Evolutionary conservation across 2,797 vertebrate genomes (phyloP), one percentile per base, ranked within the genome.

Genomic region (Heteromormyrus szaboi): DNA sequence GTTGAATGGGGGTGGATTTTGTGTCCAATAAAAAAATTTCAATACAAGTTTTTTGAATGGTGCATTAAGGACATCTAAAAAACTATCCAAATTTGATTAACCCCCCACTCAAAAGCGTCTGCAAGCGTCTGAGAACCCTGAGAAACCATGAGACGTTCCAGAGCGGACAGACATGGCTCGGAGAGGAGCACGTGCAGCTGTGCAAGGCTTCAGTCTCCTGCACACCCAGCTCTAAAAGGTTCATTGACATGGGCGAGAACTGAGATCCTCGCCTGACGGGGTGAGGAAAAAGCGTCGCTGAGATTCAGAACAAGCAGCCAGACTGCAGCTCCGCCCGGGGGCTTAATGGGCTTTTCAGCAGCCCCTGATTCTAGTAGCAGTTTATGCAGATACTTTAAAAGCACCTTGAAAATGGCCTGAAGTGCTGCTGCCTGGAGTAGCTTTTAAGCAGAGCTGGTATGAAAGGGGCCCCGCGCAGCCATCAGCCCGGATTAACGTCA

Each of bases 151-250:
- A 84, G n/a, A 5, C 9, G 33, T 12, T 3, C 12, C 68, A 7
- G 68, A 37, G 68, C 5, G 29, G 4, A 76, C 33, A 76, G 68
- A 41, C 7, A 1, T 4, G 25, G 14, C 22, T 11, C 3, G 0
- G 0, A 11, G 29, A 68, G 3, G 62, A 25, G 1, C 11, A 4
- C 1, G 22, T 11, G 8, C 2, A 9, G 25, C 22, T 9, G 7
- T 0, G 22, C 0, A 0, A 1, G 12, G 4, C 1, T 0, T 33
- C 0, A 9, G 33, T 41, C 68, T 41, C 11, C 33, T 14, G 0
- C 14, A 41, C 29, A 41, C 14, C 33, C 68, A 41, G 4, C 11
- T 76, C 8, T 8, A 8, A 17, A 37, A 37, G 33, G 37, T 19
- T 44, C 68, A 44, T 2, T 7, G 4, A 17, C 68, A 41, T 8